Base-by-base conservation (phyloP, 1,140 invertebrate species). In the Drosophila nigromelanica region DNA sequence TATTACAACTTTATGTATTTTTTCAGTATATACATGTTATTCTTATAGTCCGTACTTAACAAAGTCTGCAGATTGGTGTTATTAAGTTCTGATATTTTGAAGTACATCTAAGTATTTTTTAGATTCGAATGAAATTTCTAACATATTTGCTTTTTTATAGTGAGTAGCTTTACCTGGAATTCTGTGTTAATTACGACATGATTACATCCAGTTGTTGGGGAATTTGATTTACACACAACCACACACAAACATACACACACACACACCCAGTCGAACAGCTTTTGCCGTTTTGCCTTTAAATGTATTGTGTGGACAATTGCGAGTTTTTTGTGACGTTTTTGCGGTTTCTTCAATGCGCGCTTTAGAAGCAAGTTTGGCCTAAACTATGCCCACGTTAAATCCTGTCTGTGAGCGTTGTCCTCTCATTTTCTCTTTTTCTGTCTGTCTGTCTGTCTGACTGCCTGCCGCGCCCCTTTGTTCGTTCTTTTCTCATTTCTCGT, bases 281-380 rank as follows among this genome's bases (percentile, higher is more conserved):
- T n/a, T n/a, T n/a, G n/a, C n/a, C n/a, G n/a, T n/a, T n/a, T n/a
- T n/a, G n/a, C n/a, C n/a, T n/a, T n/a, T n/a, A n/a, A n/a, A n/a
- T n/a, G n/a, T n/a, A 5, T 52, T 15, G 6, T 1, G 40, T 8
- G 18, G 18, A 37, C 14, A 6, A 40, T 40, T 18, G 63, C 70
- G 30, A 56, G 30, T 73, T 79, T 75, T 79, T 74, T 78, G 63
- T 56, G 42, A 4, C 52, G 60, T 62, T 79, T 54, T 78, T n/a
- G 75, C 56, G 61, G 45, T 35, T 67, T 50, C 71, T 75, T 79
- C 70, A 79, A 80, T 80, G 71, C 60, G 69, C 42, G 52, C 75
- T 72, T 67, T 33, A 21, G 42, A 39, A 48, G 12, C 14, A 60
- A 77, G 33, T 56, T 40, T 40, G 27, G 39, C n/a, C 45, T 67